These are phyloP conservation scores for Homalodisca vitripennis DNA, from an alignment of 1,140 invertebrate genomes.

Conservation along the genomic window DNA sequence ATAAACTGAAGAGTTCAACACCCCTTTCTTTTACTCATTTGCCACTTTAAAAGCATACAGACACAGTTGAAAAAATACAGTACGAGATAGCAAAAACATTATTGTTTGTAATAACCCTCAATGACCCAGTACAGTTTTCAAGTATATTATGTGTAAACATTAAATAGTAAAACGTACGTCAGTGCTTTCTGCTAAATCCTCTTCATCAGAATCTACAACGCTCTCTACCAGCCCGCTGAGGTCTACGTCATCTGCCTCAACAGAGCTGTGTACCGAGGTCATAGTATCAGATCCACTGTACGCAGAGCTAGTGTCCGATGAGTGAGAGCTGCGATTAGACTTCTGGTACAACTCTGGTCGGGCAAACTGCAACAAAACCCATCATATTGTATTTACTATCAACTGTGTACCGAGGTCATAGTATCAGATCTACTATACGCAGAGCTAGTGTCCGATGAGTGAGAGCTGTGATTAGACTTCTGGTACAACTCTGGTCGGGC, in stretches of 20 bases:
- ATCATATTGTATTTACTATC: too few relatives aligned
- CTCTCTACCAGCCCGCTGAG: conserved; percentile 91
- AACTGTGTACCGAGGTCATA: conserved; percentile 88
- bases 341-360: conserved; percentile 65
- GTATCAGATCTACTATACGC: conserved; percentile 95
- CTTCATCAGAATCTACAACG: conserved; percentile 92
- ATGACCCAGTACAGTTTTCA: too few relatives aligned
- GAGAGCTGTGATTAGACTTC: conserved; percentile 81
- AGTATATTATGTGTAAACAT: too few relatives aligned
- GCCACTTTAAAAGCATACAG: too few relatives aligned
- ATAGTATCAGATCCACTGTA: conserved; percentile 96
- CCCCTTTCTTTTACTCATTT: too few relatives aligned
- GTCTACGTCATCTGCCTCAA: conserved; percentile 85
- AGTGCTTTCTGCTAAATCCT: conserved; percentile 89
- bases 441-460: conserved; percentile 92
- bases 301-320: conserved; percentile 91
- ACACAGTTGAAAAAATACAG: too few relatives aligned
- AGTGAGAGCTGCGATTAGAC: conserved; percentile 81
- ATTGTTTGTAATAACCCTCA: too few relatives aligned
- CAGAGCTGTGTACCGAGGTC: conserved; percentile 83
- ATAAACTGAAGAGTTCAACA: too few relatives aligned
- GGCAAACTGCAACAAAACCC: conserved; percentile 36
- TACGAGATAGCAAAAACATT: too few relatives aligned
- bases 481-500: conserved; percentile 59
- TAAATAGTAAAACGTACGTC: conserved; percentile 65